phyloP scores from a whole-genome alignment of 2,797 vertebrate species.

The Peromyscus attwateri region DNA sequence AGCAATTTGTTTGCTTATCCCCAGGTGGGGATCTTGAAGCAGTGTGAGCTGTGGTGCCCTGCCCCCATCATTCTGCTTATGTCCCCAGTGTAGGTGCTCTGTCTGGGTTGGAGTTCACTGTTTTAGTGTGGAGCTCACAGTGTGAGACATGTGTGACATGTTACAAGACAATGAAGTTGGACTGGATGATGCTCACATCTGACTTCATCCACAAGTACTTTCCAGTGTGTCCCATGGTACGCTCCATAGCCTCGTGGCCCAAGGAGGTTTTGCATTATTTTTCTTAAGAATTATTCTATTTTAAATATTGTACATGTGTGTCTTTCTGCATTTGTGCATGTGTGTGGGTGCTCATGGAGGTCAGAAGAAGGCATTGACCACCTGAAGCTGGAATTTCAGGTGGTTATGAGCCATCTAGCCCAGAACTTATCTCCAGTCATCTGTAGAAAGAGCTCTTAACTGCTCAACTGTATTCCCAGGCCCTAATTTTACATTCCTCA shows the following conservation, averaged over 20 bases:
- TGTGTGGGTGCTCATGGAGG: neutral
- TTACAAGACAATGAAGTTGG: neutral
- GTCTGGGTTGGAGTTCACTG: neutral
- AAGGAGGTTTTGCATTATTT: neutral
- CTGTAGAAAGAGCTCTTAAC: neutral
- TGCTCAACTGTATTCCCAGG: neutral
- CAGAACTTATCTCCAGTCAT: neutral
- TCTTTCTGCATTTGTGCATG: neutral
- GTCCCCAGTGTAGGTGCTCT: neutral
- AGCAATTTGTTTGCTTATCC: neutral
- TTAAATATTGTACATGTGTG: neutral
- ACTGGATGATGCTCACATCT: neutral
- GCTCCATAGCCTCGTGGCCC: neutral
- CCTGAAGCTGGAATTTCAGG: neutral
- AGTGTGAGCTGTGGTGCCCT: neutral
- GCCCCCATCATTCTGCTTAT: neutral
- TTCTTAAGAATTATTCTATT: neutral
- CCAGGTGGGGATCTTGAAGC: neutral
- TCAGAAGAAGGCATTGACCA: neutral
- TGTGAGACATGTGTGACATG: neutral
- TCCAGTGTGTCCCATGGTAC: neutral
- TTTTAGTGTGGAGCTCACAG: neutral
- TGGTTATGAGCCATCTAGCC: neutral
- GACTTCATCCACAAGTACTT: neutral
- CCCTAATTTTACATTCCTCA: neutral